Base-by-base conservation (phyloP, 2,797 vertebrate species). In the Trachops cirrhosus region DNA sequence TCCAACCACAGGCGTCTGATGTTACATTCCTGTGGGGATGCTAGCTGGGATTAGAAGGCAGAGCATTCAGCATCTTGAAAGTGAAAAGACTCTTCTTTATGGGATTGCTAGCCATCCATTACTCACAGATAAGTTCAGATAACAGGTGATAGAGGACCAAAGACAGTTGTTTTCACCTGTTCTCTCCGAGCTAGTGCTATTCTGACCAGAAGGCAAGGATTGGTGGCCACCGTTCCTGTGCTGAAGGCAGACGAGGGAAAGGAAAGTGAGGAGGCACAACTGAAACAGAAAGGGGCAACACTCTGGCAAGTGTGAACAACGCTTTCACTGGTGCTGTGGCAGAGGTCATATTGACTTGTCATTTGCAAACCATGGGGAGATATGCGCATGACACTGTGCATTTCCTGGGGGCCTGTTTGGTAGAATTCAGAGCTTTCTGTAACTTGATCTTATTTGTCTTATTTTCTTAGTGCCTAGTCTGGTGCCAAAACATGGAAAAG, bases 121-220 rank as follows among this genome's bases (percentile, higher is more conserved):
- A 32, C 86, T 67, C 18, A 62, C 64, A 95, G 64, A 62, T 9
- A 16, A 79, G 70, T 59, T 89, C 52, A 80, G 73, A 87, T 73
- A 77, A 24, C 5, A 62, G 78, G 86, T 21, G 46, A 41, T 71
- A 70, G 57, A 48, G 29, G 74, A 86, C 54, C 59, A 77, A 64
- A 82, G 67, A 21, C 32, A 14, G 22, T 50, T 29, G 34, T 52
- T 52, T 46, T 86, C 59, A 77, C 29, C 21, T 46, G 18, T 95
- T 32, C 18, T 88, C 32, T 71, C 37, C 6, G 70, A 94, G 41
- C 67, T 41, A 37, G 3, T 48, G 29, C 41, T 78, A 9, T 78
- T 64, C 19, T 8, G 14, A 32, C 64, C 2, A 2, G 54, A 70
- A 70, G 29, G 24, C 78, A 46, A n/a, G 57, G n/a, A n/a, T 9